Base-by-base conservation (phyloP, 2,797 vertebrate species). In the Miichthys miiuy region DNA sequence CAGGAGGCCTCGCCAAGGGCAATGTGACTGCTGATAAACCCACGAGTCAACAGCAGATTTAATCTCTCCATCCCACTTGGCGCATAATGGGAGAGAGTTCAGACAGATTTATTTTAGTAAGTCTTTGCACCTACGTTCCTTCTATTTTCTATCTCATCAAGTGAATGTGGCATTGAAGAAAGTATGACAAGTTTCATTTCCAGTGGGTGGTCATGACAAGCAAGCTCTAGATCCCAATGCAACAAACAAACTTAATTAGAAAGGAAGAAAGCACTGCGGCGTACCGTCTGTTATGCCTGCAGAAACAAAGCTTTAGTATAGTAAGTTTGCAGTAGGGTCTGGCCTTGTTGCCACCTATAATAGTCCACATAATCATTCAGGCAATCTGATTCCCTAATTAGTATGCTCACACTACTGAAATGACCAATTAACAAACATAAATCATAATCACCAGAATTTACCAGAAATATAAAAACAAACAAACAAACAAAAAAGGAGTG, bases 11-110 rank as follows among this genome's bases (percentile, higher is more conserved):
- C 72, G 78, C 89, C 89, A 92, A 93, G 90, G 92, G 88, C 91
- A 90, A 82, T 64, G 86, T 79, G 89, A 85, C 89, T 87, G 82
- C 87, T 85, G 91, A 93, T 92, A 92, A 91, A 91, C 88, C 87
- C 79, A 65, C 52, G 54, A 89, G 91, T 91, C 91, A 93, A 91
- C 84, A 89, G 83, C 64, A 87, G 88, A 90, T 93, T 85, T 82
- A 88, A 93, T 93, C 91, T 90, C 68, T 61, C 80, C 66, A 70
- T 92, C 89, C 92, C 89, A 90, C 89, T 92, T 91, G 90, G 89
- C 89, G 87, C 83, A 88, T 92, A 93, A 92, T 92, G 89, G 91
- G 82, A 82, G 82, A 82, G 72, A 91, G 87, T 92, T 92, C 86
- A 90, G 86, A 84, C 84, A 80, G 79, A 88, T 90, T 86, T 80